Percentiles rank a stretch among this genome's conserved stretches.
phyloP scores from a whole-genome alignment of 2,888 invertebrate genomes.

The Drosophila borborema region DNA sequence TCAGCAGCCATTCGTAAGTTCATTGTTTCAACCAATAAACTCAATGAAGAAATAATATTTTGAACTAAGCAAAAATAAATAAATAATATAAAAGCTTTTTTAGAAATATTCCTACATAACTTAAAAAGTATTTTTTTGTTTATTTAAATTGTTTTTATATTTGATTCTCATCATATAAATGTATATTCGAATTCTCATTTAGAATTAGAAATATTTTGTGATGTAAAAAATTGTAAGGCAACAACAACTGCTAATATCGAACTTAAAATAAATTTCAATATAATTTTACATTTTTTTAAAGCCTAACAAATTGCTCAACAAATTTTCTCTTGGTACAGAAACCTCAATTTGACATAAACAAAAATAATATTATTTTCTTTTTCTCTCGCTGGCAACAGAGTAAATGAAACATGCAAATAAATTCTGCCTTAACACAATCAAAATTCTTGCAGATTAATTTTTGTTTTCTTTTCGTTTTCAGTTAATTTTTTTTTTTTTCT shows the following conservation, averaged over 20 bases:
- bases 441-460: constrained; percentile 23
- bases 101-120: too few species aligned
- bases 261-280: background rate
- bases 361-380: background rate
- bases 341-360: constrained; percentile 2
- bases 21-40: background rate
- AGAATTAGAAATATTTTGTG: background rate
- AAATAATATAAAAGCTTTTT: too few species aligned
- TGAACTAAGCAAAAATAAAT: too few species aligned
- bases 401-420: constrained; percentile 21
- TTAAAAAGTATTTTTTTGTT: too few species aligned
- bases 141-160: background rate
- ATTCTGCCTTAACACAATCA: constrained; percentile 37
- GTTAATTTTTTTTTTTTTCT: background rate
- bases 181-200: background rate
- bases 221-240: background rate
- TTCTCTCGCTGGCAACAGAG: background rate
- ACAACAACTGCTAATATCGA: background rate
- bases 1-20: background rate
- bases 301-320: background rate
- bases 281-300: background rate
- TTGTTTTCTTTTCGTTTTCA: constrained; percentile 28
- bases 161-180: background rate
- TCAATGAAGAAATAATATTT: too few species aligned
- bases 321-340: background rate